A percentile compares a stretch with the other conserved stretches of the same genome.
These are phyloP conservation scores for Aphidius gifuensis DNA, from an alignment of 1,140 invertebrate genomes.

Conservation along the genomic window DNA sequence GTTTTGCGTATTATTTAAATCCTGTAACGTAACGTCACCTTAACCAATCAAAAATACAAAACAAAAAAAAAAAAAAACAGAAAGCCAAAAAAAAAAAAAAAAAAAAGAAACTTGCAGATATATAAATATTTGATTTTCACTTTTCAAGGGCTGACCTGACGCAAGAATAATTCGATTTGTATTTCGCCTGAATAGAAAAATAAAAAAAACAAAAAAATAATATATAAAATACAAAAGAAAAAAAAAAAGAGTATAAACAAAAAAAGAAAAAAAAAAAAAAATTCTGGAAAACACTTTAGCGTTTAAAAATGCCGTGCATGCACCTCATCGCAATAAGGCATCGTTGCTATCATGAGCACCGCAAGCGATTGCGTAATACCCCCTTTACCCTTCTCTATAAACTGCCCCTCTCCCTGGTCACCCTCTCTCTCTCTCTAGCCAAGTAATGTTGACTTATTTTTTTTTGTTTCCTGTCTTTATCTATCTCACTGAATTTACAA, in stretches of 20 bases:
- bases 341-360: constrained; percentile 26
- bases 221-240: background rate
- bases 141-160: constrained; percentile 34
- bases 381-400: constrained; percentile 6
- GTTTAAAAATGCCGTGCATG: constrained; percentile 34
- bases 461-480: constrained; percentile 7
- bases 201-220: no score
- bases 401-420: background rate
- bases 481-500: background rate
- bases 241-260: no score
- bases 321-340: constrained; percentile 25
- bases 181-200: constrained; percentile 21
- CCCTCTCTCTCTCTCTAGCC: background rate
- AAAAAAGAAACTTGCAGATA: constrained; percentile 4
- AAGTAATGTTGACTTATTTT: constrained; percentile 18
- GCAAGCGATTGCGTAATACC: constrained; percentile 28
- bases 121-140: constrained; percentile 31
- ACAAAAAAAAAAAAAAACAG: background rate
- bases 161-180: constrained; percentile 26
- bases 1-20: constrained; percentile 6
- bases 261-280: no score
- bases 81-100: background rate
- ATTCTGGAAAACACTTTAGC: constrained; percentile 30
- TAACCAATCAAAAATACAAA: constrained; percentile 4
- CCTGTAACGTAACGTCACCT: background rate